These are phyloP conservation scores for Standfussiana lucernea DNA, from an alignment of 2,888 invertebrate species.

Conservation along the genomic window DNA sequence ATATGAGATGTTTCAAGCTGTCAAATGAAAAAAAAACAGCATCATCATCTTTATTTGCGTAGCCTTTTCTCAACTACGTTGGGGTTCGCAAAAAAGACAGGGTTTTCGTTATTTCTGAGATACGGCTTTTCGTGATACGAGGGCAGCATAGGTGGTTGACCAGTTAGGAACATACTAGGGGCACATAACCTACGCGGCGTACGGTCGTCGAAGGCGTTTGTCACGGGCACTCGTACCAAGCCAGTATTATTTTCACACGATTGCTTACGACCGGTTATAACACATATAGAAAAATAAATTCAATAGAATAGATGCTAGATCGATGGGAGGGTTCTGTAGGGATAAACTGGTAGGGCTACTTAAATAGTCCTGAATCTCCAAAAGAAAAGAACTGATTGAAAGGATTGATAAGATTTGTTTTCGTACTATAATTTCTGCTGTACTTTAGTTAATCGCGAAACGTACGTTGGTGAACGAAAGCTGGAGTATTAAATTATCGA, in stretches of 20 bases:
- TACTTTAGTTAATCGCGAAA: not conserved
- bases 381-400: not conserved
- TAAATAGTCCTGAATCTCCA: no score
- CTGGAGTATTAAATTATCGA: not conserved
- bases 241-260: constrained; percentile 83
- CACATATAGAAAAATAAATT: constrained; percentile 71
- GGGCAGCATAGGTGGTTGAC: constrained; percentile 46
- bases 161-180: constrained; percentile 39
- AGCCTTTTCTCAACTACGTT: not conserved
- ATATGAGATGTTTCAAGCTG: not conserved
- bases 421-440: not conserved
- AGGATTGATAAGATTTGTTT: not conserved
- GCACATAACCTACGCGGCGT: constrained; percentile 33
- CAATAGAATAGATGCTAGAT: constrained; percentile 59
- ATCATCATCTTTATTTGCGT: not conserved
- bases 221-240: constrained; percentile 53
- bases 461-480: not conserved
- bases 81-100: not conserved
- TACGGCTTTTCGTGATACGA: not conserved
- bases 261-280: constrained; percentile 81
- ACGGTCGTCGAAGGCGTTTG: constrained; percentile 56
- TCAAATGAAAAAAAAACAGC: not conserved
- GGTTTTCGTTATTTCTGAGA: not conserved
- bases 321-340: constrained; percentile 67
- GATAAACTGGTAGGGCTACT: not conserved